A percentile compares a stretch with the other conserved stretches of the same genome.
Conservation (phyloP, 2,797 vertebrate genomes). For the Kryptolebias ocellatus region DNA sequence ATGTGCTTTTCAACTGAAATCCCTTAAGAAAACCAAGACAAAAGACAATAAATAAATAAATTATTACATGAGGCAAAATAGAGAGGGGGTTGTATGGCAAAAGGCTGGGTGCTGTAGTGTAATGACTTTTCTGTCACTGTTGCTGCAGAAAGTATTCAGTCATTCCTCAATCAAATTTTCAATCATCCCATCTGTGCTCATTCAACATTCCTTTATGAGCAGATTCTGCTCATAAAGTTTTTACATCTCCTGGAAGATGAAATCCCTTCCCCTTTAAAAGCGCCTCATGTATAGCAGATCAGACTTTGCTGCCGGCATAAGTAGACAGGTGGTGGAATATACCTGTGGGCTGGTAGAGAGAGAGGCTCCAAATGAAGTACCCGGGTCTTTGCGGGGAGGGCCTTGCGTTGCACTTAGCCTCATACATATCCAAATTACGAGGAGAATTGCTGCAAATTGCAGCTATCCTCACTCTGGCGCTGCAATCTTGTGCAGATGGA, state of each 20-base stretch:
- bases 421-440: constrained; percentile 76
- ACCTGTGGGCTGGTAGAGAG: constrained; percentile 54
- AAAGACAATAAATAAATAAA: constrained; percentile 21
- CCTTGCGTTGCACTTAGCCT: constrained; percentile 60
- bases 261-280: constrained; percentile 37
- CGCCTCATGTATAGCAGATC: constrained; percentile 16
- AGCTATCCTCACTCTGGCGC: constrained; percentile 71
- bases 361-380: constrained; percentile 65
- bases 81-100: constrained; percentile 16
- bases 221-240: constrained; percentile 52
- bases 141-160: constrained; percentile 36
- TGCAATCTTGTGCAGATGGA: constrained; percentile 73
- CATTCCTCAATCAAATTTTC: constrained; percentile 55
- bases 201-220: constrained; percentile 48
- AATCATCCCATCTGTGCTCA: constrained; percentile 55
- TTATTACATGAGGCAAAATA: constrained; percentile 35
- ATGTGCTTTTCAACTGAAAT: constrained; percentile 42
- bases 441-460: constrained; percentile 76
- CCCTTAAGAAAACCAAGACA: constrained; percentile 17
- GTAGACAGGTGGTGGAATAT: constrained; percentile 36
- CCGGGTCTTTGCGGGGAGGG: constrained; percentile 54
- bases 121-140: constrained; percentile 28
- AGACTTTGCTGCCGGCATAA: constrained; percentile 18
- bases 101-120: not conserved
- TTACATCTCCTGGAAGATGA: constrained; percentile 44